These are phyloP conservation scores for Erpetoichthys calabaricus DNA, from an alignment of 2,797 vertebrate genomes.

Conservation along the genomic window DNA sequence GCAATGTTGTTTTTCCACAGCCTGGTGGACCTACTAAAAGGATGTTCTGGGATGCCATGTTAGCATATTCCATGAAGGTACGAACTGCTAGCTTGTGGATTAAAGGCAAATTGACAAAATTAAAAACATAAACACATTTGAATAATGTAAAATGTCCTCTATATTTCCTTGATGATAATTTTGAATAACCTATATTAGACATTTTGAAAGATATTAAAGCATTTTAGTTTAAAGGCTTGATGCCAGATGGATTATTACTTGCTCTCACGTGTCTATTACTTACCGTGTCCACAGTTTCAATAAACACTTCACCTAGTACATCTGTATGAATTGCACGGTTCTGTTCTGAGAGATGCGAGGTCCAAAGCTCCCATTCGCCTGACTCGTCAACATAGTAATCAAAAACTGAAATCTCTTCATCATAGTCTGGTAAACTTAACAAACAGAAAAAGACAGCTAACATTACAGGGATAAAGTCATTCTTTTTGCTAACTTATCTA, in stretches of 20 bases:
- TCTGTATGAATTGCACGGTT: slow-evolving; percentile 14
- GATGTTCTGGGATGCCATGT: slow-evolving; percentile 6
- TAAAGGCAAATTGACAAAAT: neutral
- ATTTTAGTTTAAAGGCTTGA: too few relatives aligned
- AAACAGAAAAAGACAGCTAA: neutral
- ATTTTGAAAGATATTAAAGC: too few relatives aligned
- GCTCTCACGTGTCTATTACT: too few relatives aligned
- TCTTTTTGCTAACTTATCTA: too few relatives aligned
- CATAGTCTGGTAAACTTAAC: slow-evolving; percentile 18
- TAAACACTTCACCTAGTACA: slow-evolving; percentile 18
- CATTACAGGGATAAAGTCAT: too few relatives aligned
- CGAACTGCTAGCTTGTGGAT: neutral
- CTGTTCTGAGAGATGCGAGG: slow-evolving; percentile 17
- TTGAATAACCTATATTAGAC: too few relatives aligned
- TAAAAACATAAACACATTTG: too few relatives aligned
- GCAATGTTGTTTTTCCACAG: slow-evolving; percentile 16
- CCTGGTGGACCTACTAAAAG: slow-evolving; percentile 9
- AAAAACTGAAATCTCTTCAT: slow-evolving; percentile 19
- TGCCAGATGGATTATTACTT: too few relatives aligned
- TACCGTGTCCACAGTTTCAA: slow-evolving; percentile 18
- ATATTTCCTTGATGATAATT: too few relatives aligned
- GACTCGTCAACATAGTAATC: slow-evolving; percentile 22
- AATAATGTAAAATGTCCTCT: too few relatives aligned
- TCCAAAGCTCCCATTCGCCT: slow-evolving; percentile 21
- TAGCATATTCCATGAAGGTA: slow-evolving; percentile 3